Evolutionary conservation across 2,113 vertebrate genomes (phyloP).

Genomic region (Craseonycteris thonglongyai): DNA sequence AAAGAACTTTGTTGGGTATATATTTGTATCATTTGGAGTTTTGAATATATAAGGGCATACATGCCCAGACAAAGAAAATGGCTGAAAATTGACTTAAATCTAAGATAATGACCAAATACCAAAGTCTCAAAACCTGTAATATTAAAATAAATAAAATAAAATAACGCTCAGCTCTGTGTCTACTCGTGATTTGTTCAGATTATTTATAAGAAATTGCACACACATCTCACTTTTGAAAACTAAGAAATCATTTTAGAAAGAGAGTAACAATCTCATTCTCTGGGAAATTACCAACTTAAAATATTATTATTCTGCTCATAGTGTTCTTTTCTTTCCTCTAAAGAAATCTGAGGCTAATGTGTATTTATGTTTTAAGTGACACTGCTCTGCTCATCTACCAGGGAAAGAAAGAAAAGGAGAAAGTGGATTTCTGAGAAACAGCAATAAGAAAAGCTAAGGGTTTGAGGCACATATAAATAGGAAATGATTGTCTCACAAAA

Average conservation of each 20-base stretch:
- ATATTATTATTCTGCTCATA: neutral
- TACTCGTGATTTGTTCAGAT: neutral
- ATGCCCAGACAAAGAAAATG: neutral
- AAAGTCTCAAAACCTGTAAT: neutral
- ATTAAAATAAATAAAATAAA: no score
- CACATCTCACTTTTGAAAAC: neutral
- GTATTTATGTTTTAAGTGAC: neutral
- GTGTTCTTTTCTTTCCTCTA: neutral
- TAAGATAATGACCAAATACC: neutral
- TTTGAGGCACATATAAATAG: neutral
- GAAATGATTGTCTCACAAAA: neutral
- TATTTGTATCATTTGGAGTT: neutral
- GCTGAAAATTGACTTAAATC: conserved; percentile 10
- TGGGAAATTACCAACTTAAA: neutral
- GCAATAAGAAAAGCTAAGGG: neutral
- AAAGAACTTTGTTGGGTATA: neutral
- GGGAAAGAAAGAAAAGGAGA: neutral
- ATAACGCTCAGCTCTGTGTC: neutral
- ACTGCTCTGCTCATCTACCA: neutral
- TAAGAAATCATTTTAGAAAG: conserved; percentile 19
- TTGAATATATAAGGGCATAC: neutral
- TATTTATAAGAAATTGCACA: conserved; percentile 19
- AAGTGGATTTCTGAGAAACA: neutral
- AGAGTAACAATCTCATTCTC: neutral
- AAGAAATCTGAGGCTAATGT: neutral